Evolutionary conservation across 2,113 vertebrate genomes (phyloP).

Genomic region (Promerops cafer): DNA sequence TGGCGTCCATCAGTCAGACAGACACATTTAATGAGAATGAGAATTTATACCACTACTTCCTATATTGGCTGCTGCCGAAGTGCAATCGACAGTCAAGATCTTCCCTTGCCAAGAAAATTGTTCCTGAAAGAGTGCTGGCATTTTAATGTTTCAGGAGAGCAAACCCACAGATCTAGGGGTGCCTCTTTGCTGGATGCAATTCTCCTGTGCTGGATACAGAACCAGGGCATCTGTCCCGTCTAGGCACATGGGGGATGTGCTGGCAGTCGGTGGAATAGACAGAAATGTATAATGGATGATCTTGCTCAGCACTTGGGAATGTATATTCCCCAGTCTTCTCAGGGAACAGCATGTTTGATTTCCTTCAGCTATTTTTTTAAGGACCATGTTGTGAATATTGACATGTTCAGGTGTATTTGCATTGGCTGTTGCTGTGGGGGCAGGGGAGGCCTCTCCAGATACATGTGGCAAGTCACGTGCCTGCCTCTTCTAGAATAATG

Average conservation of each 20-base stretch:
- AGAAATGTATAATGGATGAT: conserved; percentile 48
- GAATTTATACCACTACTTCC: conserved; percentile 69
- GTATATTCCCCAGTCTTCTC: neutral
- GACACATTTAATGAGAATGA: conserved; percentile 75
- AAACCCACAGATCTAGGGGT: neutral
- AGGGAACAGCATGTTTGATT: conserved; percentile 15
- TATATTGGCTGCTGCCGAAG: conserved; percentile 57
- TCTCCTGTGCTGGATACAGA: neutral
- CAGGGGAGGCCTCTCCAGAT: neutral
- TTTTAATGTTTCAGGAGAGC: neutral
- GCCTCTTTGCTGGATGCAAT: neutral
- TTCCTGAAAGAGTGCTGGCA: conserved; percentile 20
- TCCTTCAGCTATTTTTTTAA: conserved; percentile 31
- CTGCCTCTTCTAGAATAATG: neutral
- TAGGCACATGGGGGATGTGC: neutral
- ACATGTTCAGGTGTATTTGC: neutral
- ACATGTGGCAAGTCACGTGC: neutral
- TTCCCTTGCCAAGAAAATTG: conserved; percentile 50
- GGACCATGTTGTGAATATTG: neutral
- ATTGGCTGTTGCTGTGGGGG: neutral
- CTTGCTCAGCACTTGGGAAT: neutral
- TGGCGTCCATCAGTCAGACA: conserved; percentile 74
- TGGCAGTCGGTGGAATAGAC: neutral
- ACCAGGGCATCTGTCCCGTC: neutral
- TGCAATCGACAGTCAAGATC: conserved; percentile 31